Percentiles rank a stretch among this genome's conserved stretches.
These are phyloP conservation scores for Tetragnatha montana DNA, from an alignment of 2,888 invertebrate species.

Conservation along the genomic window DNA sequence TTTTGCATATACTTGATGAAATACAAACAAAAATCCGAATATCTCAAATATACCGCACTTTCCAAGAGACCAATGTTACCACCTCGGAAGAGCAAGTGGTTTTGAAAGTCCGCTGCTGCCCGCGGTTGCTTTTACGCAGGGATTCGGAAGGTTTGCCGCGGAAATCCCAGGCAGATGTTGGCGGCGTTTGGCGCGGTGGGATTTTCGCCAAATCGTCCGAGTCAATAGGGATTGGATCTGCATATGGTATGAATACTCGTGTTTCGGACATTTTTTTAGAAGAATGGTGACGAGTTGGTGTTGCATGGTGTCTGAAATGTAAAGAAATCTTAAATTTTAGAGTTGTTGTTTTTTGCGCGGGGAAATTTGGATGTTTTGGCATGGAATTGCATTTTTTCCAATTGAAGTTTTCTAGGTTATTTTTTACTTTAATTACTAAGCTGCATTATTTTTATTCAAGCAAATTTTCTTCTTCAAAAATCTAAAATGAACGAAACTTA, in stretches of 20 bases:
- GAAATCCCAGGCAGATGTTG: slow-evolving; percentile 30
- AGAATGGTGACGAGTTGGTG: neutral
- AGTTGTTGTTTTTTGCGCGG: no score
- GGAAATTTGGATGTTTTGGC: no score
- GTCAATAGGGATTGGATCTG: neutral
- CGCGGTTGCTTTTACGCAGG: slow-evolving; percentile 13
- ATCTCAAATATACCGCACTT: neutral
- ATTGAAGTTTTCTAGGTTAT: no score
- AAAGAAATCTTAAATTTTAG: no score
- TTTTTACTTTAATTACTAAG: no score
- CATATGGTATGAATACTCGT: neutral
- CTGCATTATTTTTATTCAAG: no score
- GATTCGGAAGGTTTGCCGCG: slow-evolving; percentile 22
- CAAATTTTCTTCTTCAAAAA: no score
- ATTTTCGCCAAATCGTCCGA: neutral
- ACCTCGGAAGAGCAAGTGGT: neutral
- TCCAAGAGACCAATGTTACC: neutral
- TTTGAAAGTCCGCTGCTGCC: slow-evolving; percentile 12
- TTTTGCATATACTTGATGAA: neutral
- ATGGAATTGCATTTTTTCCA: no score
- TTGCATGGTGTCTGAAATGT: no score
- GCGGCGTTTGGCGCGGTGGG: slow-evolving; percentile 14
- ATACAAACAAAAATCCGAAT: neutral
- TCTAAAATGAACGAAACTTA: no score
- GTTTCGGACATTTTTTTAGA: neutral